Base-by-base conservation (phyloP, 2,113 vertebrate genomes). In the Hassar affinis region DNA sequence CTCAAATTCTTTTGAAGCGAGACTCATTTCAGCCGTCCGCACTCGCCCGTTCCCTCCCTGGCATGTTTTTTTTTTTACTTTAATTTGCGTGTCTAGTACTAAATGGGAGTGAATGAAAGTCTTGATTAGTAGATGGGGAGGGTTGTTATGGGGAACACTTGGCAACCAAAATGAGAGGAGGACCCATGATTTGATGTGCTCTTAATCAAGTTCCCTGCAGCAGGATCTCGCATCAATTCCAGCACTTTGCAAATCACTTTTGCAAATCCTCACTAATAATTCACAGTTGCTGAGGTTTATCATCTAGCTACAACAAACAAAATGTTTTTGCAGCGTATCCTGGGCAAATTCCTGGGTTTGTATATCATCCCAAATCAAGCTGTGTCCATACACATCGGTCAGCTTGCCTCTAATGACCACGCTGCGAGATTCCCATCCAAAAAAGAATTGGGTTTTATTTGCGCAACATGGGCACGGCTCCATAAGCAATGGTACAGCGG, bases 131-230 rank as follows among this genome's bases (percentile, higher is more conserved):
- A 74, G 83, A 66, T 64, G 86, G 89, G 91, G 92, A 91, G 89
- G 85, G 61, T 86, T 93, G 89, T 93, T 93, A 84, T 88, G 86
- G 82, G 64, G 89, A 93, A 92, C 91, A 89, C 86, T 85, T 88
- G 90, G 90, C 91, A 91, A 89, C 87, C 81, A 38, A 80, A n/a
- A 76, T 57, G 69, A 85, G 79, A 78, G 79, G 80, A 81, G 80
- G 79, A 88, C 42, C 72, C 88, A 76, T 78, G 84, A 90, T 80
- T 66, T 77, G 72, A 77, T 77, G 74, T 56, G 51, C 49, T 80
- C 64, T 88, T 78, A 78, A 57, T 66, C 85, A 89, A 85, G 76
- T 80, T 27, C 38, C 57, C 42, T 81, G 51, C 74, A 86, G 83
- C 75, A 86, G 76, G 47, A 84, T 85, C 87, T 85, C 81, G 79